Evolutionary conservation across 1,140 invertebrate species (phyloP).

Genomic region (Zophobas morio): DNA sequence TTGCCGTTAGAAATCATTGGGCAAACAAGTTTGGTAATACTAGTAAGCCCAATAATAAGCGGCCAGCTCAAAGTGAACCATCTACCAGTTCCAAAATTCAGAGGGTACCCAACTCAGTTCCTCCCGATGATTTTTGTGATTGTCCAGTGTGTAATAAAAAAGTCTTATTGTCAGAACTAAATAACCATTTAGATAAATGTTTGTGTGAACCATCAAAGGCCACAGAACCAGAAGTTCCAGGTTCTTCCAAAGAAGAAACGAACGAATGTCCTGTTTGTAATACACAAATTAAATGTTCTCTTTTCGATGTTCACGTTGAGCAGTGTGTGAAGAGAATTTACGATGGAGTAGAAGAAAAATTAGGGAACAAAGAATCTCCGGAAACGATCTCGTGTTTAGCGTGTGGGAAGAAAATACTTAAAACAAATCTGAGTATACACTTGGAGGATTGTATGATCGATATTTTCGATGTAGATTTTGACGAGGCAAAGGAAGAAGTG

Average conservation of each 20-base stretch:
- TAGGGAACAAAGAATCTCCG: conserved; percentile 52
- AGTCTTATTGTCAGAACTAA: conserved; percentile 63
- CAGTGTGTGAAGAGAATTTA: conserved; percentile 70
- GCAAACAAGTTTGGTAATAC: conserved; percentile 66
- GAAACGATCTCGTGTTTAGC: conserved; percentile 71
- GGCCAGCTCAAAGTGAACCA: conserved; percentile 41
- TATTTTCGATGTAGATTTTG: conserved; percentile 57
- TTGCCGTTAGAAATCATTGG: conserved; percentile 71
- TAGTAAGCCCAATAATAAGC: not conserved
- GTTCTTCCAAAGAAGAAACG: conserved; percentile 22
- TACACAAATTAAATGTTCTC: conserved; percentile 61
- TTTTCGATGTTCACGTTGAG: conserved; percentile 73
- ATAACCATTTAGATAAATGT: conserved; percentile 68
- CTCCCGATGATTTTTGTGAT: conserved; percentile 37
- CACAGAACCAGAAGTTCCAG: conserved; percentile 42
- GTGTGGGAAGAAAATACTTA: conserved; percentile 71
- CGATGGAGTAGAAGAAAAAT: conserved; percentile 64
- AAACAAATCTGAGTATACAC: conserved; percentile 72
- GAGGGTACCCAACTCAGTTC: conserved; percentile 34
- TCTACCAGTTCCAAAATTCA: conserved; percentile 42
- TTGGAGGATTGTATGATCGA: conserved; percentile 72
- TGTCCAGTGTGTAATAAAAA: conserved; percentile 77
- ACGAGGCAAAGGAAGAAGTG: conserved; percentile 41
- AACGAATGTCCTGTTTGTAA: conserved; percentile 73
- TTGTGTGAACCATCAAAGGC: conserved; percentile 57